phyloP scores from a whole-genome alignment of 2,113 vertebrate genomes.

The Tautogolabrus adspersus region DNA sequence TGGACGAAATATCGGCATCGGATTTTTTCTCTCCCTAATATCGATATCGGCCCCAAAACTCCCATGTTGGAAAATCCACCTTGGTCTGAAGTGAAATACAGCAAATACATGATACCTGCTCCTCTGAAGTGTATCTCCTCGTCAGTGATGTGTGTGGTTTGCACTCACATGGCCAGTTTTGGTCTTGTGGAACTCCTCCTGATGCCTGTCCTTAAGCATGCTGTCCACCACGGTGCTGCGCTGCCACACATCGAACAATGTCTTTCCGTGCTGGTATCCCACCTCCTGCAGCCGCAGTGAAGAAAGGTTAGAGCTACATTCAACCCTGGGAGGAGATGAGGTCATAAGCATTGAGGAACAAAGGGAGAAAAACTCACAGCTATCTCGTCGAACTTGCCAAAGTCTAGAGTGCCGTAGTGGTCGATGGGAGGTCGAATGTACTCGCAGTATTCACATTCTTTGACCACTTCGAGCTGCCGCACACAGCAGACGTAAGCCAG shows the following conservation, averaged over 20 bases:
- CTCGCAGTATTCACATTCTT: constrained; percentile 92
- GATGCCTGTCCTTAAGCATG: constrained; percentile 91
- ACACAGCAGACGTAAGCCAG: constrained; percentile 96
- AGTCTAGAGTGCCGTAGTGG: constrained; percentile 92
- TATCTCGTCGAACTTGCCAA: constrained; percentile 94
- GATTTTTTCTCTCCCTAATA: no score
- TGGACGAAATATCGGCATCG: no score
- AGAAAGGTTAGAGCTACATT: neutral
- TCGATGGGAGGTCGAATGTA: constrained; percentile 93
- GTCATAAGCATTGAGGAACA: neutral
- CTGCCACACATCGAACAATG: constrained; percentile 91
- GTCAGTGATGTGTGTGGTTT: neutral
- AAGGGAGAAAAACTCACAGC: constrained; percentile 83
- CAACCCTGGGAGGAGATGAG: neutral
- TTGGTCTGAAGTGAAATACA: no score
- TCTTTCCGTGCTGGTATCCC: constrained; percentile 93
- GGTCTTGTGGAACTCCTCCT: constrained; percentile 87
- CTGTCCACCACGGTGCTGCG: constrained; percentile 90
- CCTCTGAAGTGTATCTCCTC: no score
- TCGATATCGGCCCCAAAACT: no score
- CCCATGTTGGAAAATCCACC: no score
- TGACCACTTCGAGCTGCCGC: constrained; percentile 92
- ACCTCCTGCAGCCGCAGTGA: constrained; percentile 85
- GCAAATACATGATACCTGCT: no score
- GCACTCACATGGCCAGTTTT: constrained; percentile 86